These are phyloP conservation scores for Petrocephalus zakoni DNA, from an alignment of 2,113 vertebrate species.

Conservation along the genomic window DNA sequence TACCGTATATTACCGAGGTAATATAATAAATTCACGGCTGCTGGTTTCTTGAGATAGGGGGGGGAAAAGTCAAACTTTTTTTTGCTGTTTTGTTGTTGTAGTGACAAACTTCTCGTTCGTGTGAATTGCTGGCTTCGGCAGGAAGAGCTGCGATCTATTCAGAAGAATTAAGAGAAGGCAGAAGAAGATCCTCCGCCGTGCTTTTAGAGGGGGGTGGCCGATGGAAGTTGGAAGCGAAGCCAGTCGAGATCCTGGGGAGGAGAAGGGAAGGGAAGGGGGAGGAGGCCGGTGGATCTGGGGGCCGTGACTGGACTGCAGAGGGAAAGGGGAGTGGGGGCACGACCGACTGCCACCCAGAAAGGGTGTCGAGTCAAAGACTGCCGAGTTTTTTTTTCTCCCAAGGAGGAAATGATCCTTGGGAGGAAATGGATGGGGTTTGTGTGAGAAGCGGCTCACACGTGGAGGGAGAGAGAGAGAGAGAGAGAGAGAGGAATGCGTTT, in stretches of 20 bases:
- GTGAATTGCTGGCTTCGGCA: background rate
- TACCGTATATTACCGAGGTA: background rate
- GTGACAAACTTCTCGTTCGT: background rate
- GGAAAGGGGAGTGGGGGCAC: background rate
- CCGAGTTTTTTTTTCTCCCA: slow-evolving; percentile 1
- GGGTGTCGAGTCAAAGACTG: background rate
- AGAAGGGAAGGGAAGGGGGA: background rate
- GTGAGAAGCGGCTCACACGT: background rate
- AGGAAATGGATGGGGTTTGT: slow-evolving; percentile 7
- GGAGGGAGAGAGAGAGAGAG: background rate
- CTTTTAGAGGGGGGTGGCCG: background rate
- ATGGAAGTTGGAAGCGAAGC: background rate
- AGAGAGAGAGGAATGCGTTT: background rate
- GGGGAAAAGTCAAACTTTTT: background rate
- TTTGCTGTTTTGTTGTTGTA: background rate
- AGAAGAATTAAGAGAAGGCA: background rate
- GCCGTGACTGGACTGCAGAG: background rate
- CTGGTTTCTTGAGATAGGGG: background rate
- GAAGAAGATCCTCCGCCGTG: background rate
- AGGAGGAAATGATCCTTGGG: slow-evolving; percentile 1
- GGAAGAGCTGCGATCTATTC: background rate
- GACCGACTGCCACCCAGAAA: background rate
- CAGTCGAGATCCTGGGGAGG: background rate
- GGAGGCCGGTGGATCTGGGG: background rate
- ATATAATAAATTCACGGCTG: background rate